Percentiles rank a stretch among this genome's conserved stretches.
Evolutionary conservation across 2,888 invertebrate genomes (phyloP).

Genomic region (Agrotis exclamationis): DNA sequence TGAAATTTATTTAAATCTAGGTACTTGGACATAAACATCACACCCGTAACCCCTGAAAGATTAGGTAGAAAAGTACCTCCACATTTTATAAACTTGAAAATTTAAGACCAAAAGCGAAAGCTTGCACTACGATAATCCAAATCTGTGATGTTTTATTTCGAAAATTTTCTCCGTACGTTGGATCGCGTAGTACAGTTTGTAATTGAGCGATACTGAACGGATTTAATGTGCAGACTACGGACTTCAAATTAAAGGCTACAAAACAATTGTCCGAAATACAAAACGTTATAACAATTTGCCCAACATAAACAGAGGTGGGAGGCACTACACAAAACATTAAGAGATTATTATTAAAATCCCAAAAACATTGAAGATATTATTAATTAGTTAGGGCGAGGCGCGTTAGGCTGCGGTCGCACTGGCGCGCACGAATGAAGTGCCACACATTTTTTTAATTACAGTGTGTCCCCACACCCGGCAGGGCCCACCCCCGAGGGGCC

Average conservation of each 20-base stretch:
- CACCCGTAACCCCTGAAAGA: too few species aligned
- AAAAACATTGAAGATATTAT: constrained; percentile 79
- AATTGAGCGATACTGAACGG: neutral
- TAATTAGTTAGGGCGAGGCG: constrained; percentile 82
- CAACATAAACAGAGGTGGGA: constrained; percentile 31
- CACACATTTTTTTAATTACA: constrained; percentile 90
- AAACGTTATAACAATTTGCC: constrained; percentile 31
- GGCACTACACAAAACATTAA: constrained; percentile 65
- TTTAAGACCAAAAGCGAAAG: neutral
- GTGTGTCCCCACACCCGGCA: constrained; percentile 66
- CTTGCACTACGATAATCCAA: neutral
- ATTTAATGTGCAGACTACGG: constrained; percentile 2
- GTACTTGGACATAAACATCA: too few species aligned
- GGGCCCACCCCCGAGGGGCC: constrained; percentile 57
- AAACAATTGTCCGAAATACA: constrained; percentile 8
- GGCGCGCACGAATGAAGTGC: constrained; percentile 85
- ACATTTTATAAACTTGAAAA: neutral
- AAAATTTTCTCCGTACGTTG: too few species aligned
- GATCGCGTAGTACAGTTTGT: neutral
- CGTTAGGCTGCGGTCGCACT: constrained; percentile 77
- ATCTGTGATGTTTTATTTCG: neutral
- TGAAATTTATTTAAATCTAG: too few species aligned
- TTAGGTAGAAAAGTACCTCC: too few species aligned
- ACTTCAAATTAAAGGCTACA: neutral
- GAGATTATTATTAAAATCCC: constrained; percentile 84